A percentile compares a stretch with the other conserved stretches of the same genome.
These are phyloP conservation scores for Archocentrus centrarchus DNA, from an alignment of 2,113 vertebrate species.

Conservation along the genomic window DNA sequence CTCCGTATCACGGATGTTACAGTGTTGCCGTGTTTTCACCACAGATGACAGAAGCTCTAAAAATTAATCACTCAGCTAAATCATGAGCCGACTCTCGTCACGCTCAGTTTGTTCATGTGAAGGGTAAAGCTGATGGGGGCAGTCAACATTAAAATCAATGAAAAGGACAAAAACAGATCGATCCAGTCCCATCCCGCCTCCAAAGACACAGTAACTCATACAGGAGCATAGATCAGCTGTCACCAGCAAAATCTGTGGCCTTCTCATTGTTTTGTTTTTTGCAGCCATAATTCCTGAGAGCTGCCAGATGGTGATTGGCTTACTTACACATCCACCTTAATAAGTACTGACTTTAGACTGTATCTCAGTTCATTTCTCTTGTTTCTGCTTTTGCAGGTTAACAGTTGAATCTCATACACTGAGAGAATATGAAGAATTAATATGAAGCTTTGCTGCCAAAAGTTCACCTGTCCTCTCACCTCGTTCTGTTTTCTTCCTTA, in stretches of 20 bases:
- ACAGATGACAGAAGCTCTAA: constrained; percentile 14
- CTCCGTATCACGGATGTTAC: neutral
- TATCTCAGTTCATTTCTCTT: neutral
- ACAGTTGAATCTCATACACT: neutral
- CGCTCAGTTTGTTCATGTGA: constrained; percentile 32
- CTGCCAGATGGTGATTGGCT: neutral
- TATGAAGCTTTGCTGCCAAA: neutral
- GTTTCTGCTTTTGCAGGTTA: neutral
- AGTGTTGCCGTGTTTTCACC: neutral
- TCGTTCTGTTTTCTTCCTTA: no score
- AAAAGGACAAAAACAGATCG: constrained; percentile 37
- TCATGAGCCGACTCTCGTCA: constrained; percentile 11
- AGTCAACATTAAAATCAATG: constrained; percentile 57
- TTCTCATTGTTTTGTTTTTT: constrained; percentile 3
- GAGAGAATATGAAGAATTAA: neutral
- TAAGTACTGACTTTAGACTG: neutral
- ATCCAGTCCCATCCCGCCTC: constrained; percentile 23
- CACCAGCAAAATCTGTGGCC: constrained; percentile 18
- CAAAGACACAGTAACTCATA: constrained; percentile 36
- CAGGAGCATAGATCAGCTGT: constrained; percentile 47
- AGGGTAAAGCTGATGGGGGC: constrained; percentile 59
- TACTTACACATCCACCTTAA: neutral
- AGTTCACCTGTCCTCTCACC: no score
- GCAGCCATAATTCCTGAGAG: neutral
- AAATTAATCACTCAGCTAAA: constrained; percentile 25